Conservation (phyloP, 2,797 vertebrate genomes). For the Brachymystax lenok region DNA sequence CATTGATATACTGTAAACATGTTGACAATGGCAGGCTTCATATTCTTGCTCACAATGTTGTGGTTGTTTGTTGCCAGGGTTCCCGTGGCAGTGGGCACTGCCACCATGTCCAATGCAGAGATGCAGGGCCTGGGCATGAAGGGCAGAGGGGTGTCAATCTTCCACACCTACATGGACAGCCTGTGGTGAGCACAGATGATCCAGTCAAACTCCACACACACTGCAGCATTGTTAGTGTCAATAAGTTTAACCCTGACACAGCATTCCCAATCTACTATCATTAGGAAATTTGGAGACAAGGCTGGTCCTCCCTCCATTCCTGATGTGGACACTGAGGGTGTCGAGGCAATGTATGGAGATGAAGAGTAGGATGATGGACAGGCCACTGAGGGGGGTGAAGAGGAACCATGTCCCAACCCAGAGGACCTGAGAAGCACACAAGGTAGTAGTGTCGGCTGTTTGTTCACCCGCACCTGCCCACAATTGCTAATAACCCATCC, state of each 20-base stretch:
- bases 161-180: slow-evolving; percentile 91
- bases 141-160: slow-evolving; percentile 87
- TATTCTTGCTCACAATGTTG: not conserved
- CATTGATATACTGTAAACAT: not conserved
- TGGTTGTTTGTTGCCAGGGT: slow-evolving; percentile 75
- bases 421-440: slow-evolving; percentile 79
- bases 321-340: slow-evolving; percentile 55
- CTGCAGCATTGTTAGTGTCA: not conserved
- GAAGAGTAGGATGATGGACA: slow-evolving; percentile 34
- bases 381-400: slow-evolving; percentile 31
- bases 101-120: slow-evolving; percentile 81
- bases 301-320: slow-evolving; percentile 82
- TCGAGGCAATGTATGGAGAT: slow-evolving; percentile 48
- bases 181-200: slow-evolving; percentile 84
- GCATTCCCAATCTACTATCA: slow-evolving; percentile 15
- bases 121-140: slow-evolving; percentile 90
- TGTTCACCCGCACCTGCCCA: too few relatives aligned
- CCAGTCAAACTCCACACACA: not conserved
- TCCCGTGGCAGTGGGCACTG: slow-evolving; percentile 87
- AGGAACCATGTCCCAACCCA: slow-evolving; percentile 27
- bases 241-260: not conserved
- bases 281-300: slow-evolving; percentile 91
- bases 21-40: not conserved
- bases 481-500: too few relatives aligned
- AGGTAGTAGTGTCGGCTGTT: slow-evolving; percentile 68